Evolutionary conservation across 2,888 invertebrate species (phyloP), one percentile per base, ranked within the genome.

Genomic region (Chymomyza caudatula): DNA sequence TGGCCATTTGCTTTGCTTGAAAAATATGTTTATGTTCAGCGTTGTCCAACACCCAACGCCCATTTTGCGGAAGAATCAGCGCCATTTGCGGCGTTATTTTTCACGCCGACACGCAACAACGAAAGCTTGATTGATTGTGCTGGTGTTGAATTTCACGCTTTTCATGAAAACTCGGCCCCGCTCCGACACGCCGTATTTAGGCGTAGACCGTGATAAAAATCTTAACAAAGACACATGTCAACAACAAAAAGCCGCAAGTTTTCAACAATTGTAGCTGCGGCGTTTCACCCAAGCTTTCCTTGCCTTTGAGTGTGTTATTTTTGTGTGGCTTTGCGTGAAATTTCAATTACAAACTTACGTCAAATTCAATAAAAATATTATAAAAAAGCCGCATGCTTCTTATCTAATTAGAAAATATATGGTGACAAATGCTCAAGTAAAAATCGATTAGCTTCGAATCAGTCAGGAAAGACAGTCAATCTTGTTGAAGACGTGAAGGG

Each of bases 71-170:
- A 29, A 29, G 29, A 29, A 29, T 29, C 8, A 8, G 29, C 29
- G 44, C 69, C 67, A 67, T 67, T 77, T 76, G 72, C 63, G 71
- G 69, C 51, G 57, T 20, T 25, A 3, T 47, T 52, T 54, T 37
- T 43, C 42, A 11, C 42, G 15, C 43, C 22, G 51, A 53, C 49
- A 61, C 42, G 58, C 29, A 43, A 43, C 64, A 67, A 71, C 70
- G 59, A 66, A 73, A 66, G 71, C 77, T 82, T 82, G 81, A 82
- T 82, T 84, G 81, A 82, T 82, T 79, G 82, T 77, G 69, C 65
- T 67, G 66, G 68, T 63, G 70, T 69, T 70, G 74, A 68, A 57
- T 79, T 70, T 60, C 63, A 42, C 69, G 69, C 69, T 56, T 11
- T 56, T 43, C 44, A 68, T 59, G 20, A 52, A 17, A 8, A 25